Base-by-base conservation (phyloP, 2,797 vertebrate species). In the Pagetopsis macropterus region DNA sequence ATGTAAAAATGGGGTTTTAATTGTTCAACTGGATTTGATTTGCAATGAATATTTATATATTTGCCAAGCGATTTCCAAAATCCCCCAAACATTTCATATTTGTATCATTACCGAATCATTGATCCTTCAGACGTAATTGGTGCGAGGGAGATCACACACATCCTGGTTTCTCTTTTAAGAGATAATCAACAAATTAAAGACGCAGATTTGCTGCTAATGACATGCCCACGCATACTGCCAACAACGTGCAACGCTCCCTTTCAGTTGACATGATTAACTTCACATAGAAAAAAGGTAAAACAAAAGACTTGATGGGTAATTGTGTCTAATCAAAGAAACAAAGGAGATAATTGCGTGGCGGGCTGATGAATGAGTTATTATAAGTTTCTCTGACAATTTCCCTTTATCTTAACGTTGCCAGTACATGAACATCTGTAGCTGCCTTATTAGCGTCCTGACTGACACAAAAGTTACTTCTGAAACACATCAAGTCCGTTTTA, bases 191-290 rank as follows among this genome's bases (percentile, higher is more conserved):
- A 58, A 46, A 88, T 86, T 80, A 87, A 88, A 88, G 65, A 88
- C 65, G 83, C 84, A 87, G 82, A 88, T 87, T 89, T 59, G 56
- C 67, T 27, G 79, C 71, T 84, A 85, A 88, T 65, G 84, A 87
- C 8, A 46, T 3, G 54, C 41, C 51, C 33, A 11, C 49, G 23
- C 23, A 21, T 73, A 65, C 45, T 0, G 66, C 48, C 73, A 66
- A 33, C 46, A 79, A 63, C 65, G 57, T 14, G 72, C 72, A 2
- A n/a, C 8, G 15, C 62, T 3, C 64, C 71, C 48, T 57, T 54
- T 57, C 79, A 19, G 66, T 65, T 79, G 70, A 87, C 85, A 79
- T 81, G 82, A 90, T 88, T 86, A 83, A 75, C 78, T 33, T n/a
- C 74, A 81, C 82, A 86, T 76, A 81, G 21, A 81, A 61, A 50